Conservation (phyloP, 1,140 invertebrate genomes). For the Hetaerina americana region DNA sequence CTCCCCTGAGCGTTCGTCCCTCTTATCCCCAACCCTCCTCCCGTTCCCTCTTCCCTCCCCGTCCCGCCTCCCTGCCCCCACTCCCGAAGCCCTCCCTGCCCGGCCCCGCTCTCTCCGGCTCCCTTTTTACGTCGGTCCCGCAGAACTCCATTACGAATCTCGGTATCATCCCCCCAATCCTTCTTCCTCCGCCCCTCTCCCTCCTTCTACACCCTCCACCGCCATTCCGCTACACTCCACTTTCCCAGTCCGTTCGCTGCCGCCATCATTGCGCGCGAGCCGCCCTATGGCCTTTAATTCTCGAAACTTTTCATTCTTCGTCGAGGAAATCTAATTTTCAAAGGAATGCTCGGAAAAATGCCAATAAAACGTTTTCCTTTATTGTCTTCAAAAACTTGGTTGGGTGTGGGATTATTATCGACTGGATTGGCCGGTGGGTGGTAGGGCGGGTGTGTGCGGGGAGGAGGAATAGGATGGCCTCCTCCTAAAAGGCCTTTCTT, state of each 20-base stretch:
- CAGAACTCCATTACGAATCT: background rate
- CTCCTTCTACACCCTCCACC: background rate
- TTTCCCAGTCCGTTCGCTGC: background rate
- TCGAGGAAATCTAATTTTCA: background rate
- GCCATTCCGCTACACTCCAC: background rate
- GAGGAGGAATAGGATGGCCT: no score
- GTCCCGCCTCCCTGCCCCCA: background rate
- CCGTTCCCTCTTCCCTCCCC: background rate
- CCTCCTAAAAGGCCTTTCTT: no score
- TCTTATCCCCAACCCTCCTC: background rate
- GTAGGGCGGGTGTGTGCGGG: no score
- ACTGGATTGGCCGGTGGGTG: no score
- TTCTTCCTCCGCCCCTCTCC: background rate
- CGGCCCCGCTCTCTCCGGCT: background rate
- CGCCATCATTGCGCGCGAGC: no score
- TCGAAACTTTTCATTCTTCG: background rate
- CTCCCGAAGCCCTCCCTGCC: background rate
- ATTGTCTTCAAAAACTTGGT: background rate
- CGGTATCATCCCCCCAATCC: background rate
- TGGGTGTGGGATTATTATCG: no score
- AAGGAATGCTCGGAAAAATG: background rate
- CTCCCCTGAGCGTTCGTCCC: background rate
- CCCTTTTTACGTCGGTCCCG: background rate
- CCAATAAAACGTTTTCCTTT: background rate
- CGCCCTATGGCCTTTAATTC: background rate